phyloP scores from a whole-genome alignment of 2,797 vertebrate species.

The Strix occidentalis region DNA sequence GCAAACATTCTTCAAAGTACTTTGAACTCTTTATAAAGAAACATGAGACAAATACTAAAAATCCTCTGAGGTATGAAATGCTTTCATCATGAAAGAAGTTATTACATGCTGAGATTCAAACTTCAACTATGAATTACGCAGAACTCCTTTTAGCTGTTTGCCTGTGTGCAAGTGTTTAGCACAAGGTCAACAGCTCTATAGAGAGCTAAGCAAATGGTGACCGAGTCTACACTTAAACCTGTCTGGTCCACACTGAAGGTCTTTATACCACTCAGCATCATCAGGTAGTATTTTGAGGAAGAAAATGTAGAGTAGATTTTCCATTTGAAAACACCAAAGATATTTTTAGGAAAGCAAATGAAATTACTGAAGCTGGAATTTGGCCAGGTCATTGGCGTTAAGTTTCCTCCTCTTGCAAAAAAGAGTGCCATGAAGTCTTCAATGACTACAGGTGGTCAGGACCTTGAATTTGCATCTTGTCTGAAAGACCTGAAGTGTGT shows the following conservation, averaged over 20 bases:
- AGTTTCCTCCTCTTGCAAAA: background rate
- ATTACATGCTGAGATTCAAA: background rate
- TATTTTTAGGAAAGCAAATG: background rate
- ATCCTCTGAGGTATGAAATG: background rate
- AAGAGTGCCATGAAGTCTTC: background rate
- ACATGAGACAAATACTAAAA: background rate
- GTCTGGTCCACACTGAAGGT: background rate
- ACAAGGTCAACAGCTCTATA: background rate
- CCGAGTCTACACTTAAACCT: background rate
- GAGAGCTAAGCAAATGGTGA: background rate
- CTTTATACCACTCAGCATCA: background rate
- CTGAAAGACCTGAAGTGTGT: background rate
- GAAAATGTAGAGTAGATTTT: background rate
- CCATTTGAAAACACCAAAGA: background rate
- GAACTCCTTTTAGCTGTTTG: background rate
- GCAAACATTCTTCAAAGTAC: background rate
- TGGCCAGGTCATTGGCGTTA: background rate
- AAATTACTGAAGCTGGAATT: background rate
- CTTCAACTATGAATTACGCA: background rate
- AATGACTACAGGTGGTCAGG: background rate
- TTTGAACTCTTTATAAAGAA: background rate
- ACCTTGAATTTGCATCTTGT: conserved; percentile 4
- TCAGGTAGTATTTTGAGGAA: background rate
- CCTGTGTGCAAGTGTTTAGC: background rate
- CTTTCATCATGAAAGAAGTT: background rate